phyloP scores from a whole-genome alignment of 2,113 vertebrate genomes.

The Caloenas nicobarica region DNA sequence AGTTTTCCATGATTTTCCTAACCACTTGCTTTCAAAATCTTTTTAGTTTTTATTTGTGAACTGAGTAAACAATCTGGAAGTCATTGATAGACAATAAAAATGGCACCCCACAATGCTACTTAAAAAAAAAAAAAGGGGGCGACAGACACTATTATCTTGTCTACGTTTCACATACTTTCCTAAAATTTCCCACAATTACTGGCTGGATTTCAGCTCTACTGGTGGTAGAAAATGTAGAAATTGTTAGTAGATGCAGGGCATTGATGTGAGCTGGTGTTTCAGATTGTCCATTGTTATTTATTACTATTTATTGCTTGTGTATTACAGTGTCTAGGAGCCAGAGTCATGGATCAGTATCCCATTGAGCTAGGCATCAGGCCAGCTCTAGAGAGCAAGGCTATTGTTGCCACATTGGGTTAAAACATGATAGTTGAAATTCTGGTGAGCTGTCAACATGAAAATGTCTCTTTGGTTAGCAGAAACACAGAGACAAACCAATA shows the following conservation, averaged over 20 bases:
- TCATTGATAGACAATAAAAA: conserved; percentile 60
- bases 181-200: conserved; percentile 59
- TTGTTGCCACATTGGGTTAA: background rate
- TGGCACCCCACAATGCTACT: conserved; percentile 20
- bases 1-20: background rate
- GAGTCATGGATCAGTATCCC: background rate
- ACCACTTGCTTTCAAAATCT: background rate
- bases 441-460: fast-evolving
- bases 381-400: background rate
- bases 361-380: background rate
- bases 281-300: background rate
- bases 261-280: background rate
- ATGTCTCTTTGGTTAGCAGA: background rate
- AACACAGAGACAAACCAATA: background rate
- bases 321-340: background rate
- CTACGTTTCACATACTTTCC: conserved; percentile 44
- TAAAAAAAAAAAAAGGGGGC: background rate
- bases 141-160: conserved; percentile 47
- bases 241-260: background rate
- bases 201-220: conserved; percentile 29
- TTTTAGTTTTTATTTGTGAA: conserved; percentile 37
- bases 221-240: conserved; percentile 48
- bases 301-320: background rate
- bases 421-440: background rate
- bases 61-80: conserved; percentile 56